Conservation (phyloP, 2,113 vertebrate species). For the Myodes glareolus region DNA sequence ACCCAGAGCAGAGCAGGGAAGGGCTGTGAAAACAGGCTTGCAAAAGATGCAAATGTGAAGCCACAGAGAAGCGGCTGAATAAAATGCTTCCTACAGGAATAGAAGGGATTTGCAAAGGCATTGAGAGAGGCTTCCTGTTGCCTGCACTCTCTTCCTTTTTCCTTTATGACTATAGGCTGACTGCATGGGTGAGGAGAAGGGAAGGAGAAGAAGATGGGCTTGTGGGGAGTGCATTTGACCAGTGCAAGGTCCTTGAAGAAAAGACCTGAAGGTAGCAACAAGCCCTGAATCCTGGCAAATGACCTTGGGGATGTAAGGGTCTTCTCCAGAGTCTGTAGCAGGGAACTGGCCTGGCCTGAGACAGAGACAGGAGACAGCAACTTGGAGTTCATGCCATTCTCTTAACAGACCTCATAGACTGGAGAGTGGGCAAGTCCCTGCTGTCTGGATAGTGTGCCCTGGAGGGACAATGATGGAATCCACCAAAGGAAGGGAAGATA, state of each 20-base stretch:
- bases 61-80: not conserved
- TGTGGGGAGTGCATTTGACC: not conserved
- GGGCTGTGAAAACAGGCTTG: not conserved
- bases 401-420: rapidly evolving
- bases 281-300: not conserved
- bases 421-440: not conserved
- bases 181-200: not conserved
- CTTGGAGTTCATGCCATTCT: not conserved
- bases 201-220: not conserved
- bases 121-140: not conserved
- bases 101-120: not conserved
- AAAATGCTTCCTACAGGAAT: not conserved
- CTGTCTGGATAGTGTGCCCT: not conserved
- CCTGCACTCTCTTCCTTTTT: not conserved
- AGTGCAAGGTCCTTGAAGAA: no score
- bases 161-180: not conserved
- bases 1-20: not conserved
- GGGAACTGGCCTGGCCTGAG: not conserved
- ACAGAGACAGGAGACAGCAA: not conserved
- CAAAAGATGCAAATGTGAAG: not conserved
- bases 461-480: not conserved
- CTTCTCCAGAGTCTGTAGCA: no score
- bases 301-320: no score
- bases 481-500: not conserved
- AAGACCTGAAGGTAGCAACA: not conserved